Evolutionary conservation across 1,140 invertebrate species (phyloP).

Genomic region (Melanaphis sacchari): DNA sequence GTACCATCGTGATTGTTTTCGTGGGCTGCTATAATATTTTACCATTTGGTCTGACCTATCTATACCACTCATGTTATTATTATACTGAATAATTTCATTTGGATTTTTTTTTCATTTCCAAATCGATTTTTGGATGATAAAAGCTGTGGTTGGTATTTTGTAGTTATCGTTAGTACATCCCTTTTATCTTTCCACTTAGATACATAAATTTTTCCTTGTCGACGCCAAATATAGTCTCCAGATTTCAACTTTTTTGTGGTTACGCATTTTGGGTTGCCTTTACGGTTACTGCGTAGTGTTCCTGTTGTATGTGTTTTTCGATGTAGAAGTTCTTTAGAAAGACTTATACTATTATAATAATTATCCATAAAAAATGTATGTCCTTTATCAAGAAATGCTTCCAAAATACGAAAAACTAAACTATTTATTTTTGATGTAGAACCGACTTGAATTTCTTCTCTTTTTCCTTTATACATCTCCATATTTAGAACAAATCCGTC

Average conservation of each 20-base stretch:
- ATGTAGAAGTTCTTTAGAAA: not conserved
- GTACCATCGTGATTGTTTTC: slow-evolving; percentile 9
- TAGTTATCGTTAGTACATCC: not conserved
- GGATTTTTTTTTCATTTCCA: not conserved
- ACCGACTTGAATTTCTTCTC: not conserved
- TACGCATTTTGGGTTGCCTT: not conserved
- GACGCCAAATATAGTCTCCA: slow-evolving; percentile 20
- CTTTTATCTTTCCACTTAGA: not conserved
- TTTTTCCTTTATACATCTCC: slow-evolving; percentile 12
- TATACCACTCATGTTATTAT: slow-evolving; percentile 14
- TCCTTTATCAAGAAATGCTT: not conserved
- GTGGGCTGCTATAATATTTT: not conserved
- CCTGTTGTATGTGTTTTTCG: slow-evolving; percentile 16
- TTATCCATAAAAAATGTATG: slow-evolving; percentile 31
- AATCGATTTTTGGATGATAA: not conserved
- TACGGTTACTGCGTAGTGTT: slow-evolving; percentile 23
- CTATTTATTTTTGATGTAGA: slow-evolving; percentile 14
- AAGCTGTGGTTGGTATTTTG: slow-evolving; percentile 7
- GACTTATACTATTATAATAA: slow-evolving; percentile 17
- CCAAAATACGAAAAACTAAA: not conserved
- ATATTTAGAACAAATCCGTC: not conserved
- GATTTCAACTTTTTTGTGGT: not conserved
- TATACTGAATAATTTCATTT: slow-evolving; percentile 21
- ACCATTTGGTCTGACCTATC: not conserved
- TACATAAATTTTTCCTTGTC: not conserved